A percentile compares a stretch with the other conserved stretches of the same genome.
Conservation (phyloP, 1,140 invertebrate species). For the Riptortus pedestris region DNA sequence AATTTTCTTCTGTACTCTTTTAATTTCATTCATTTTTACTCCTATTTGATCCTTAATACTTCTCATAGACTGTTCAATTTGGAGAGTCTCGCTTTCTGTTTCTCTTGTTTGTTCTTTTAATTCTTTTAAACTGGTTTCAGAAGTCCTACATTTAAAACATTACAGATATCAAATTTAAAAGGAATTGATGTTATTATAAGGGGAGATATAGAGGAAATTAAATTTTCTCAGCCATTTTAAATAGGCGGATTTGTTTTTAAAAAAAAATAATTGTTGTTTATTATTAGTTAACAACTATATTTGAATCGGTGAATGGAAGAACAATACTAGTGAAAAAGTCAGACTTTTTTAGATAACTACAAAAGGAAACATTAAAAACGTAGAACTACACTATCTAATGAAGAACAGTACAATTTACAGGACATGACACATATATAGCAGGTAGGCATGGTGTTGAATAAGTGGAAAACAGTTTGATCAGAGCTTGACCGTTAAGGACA, state of each 20-base stretch:
- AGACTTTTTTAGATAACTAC: not conserved
- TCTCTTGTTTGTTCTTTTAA: constrained; percentile 4
- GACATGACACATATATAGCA: not conserved
- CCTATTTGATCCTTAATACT: not conserved
- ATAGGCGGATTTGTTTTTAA: too few species aligned
- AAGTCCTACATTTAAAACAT: constrained; percentile 2
- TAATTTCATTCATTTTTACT: constrained; percentile 11
- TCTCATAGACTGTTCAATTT: not conserved
- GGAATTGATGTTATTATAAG: too few species aligned
- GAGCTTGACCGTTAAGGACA: too few species aligned
- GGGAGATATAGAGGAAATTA: too few species aligned
- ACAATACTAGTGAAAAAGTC: too few species aligned
- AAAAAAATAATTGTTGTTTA: too few species aligned
- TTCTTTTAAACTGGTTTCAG: not conserved
- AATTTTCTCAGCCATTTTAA: too few species aligned
- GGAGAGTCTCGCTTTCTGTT: not conserved
- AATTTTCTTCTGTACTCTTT: constrained; percentile 17
- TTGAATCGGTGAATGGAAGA: too few species aligned
- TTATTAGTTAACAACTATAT: too few species aligned
- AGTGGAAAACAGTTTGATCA: not conserved
- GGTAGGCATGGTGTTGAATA: not conserved
- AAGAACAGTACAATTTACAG: not conserved
- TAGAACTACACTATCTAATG: not conserved
- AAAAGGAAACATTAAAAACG: not conserved
- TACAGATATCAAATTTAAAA: not conserved